Evolutionary conservation across 2,888 invertebrate genomes (phyloP).

Genomic region (Clitarchus hookeri): DNA sequence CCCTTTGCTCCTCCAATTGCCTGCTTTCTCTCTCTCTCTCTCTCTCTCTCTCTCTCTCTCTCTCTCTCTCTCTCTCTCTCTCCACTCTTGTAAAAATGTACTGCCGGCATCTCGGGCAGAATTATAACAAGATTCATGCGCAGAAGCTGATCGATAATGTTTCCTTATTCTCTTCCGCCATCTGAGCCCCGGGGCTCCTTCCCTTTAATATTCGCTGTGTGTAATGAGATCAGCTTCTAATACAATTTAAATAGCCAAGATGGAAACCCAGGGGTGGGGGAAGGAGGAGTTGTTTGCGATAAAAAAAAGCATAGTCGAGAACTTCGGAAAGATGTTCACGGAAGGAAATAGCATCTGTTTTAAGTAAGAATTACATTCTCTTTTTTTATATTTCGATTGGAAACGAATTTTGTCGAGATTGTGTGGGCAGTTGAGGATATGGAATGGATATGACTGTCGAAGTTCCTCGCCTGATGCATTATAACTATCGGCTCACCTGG

Average conservation of each 20-base stretch:
- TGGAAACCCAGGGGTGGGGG: neutral
- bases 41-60: neutral
- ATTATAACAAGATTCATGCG: neutral
- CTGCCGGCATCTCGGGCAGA: neutral
- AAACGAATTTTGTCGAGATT: too few species aligned
- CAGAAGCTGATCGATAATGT: neutral
- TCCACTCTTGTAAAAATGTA: neutral
- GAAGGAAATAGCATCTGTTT: neutral
- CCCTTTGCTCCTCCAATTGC: neutral
- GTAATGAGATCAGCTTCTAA: slow-evolving; percentile 2
- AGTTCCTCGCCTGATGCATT: too few species aligned
- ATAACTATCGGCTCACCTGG: too few species aligned
- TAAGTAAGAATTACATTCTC: neutral
- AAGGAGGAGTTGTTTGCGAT: neutral
- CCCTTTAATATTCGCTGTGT: neutral
- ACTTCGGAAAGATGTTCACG: neutral
- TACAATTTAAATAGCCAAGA: neutral
- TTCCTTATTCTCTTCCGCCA: neutral
- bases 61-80: neutral
- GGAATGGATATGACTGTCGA: too few species aligned
- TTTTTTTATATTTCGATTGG: too few species aligned
- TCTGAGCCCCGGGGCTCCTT: neutral
- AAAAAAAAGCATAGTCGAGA: neutral
- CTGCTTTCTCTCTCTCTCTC: neutral
- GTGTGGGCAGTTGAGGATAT: too few species aligned